These are phyloP conservation scores for Zygogramma bicolorata DNA, from an alignment of 2,888 invertebrate species.

Conservation along the genomic window DNA sequence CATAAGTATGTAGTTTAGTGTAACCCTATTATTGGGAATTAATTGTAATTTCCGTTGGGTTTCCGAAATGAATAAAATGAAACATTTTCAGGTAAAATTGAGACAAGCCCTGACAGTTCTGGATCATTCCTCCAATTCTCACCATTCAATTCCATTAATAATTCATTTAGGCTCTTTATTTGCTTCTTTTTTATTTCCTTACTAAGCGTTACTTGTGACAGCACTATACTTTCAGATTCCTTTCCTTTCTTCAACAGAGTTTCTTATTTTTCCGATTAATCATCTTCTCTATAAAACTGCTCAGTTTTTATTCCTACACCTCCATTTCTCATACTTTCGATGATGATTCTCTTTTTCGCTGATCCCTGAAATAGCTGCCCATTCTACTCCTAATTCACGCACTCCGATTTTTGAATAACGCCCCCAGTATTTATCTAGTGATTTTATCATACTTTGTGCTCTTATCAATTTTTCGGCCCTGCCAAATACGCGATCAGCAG, in stretches of 20 bases:
- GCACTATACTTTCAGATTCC: background rate
- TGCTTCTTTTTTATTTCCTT: background rate
- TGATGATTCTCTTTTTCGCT: background rate
- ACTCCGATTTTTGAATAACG: constrained; percentile 6
- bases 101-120: background rate
- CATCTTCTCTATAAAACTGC: too few relatives aligned
- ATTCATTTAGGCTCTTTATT: background rate
- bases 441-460: constrained; percentile 10
- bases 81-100: too few relatives aligned
- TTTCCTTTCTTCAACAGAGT: too few relatives aligned
- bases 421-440: constrained; percentile 8
- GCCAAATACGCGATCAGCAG: constrained; percentile 17
- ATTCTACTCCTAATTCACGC: constrained; percentile 7
- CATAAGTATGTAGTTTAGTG: too few relatives aligned
- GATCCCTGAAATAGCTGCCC: background rate
- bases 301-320: too few relatives aligned
- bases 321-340: background rate
- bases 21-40: too few relatives aligned
- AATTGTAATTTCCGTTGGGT: too few relatives aligned
- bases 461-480: constrained; percentile 1
- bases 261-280: too few relatives aligned
- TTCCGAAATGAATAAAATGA: too few relatives aligned
- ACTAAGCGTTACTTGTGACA: background rate
- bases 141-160: too few relatives aligned
- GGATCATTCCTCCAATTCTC: background rate